These are phyloP conservation scores for Malurus cyaneus DNA, from an alignment of 2,113 vertebrate species.

Conservation along the genomic window DNA sequence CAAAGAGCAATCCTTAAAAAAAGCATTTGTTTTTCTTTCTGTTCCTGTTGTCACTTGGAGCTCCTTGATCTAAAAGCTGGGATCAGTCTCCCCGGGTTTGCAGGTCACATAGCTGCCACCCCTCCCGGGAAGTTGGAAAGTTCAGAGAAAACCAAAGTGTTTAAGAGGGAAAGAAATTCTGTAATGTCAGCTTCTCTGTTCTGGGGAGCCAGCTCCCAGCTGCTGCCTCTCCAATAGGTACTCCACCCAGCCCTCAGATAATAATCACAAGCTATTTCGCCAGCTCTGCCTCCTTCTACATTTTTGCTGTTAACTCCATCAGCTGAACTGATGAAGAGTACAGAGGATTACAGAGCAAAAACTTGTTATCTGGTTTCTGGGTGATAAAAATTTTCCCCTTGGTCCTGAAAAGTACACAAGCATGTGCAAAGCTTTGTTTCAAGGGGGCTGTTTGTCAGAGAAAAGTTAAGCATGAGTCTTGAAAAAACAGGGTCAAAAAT, in stretches of 20 bases:
- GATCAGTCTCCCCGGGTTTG: background rate
- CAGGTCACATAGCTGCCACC: background rate
- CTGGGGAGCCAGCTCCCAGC: background rate
- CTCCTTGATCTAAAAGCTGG: constrained; percentile 5
- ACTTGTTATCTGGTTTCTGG: background rate
- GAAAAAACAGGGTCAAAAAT: background rate
- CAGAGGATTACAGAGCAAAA: background rate
- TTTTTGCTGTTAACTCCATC: constrained; percentile 66
- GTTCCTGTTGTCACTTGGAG: background rate
- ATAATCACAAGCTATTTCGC: constrained; percentile 51
- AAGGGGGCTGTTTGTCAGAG: background rate
- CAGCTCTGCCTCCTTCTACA: constrained; percentile 46
- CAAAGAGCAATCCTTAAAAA: constrained; percentile 15
- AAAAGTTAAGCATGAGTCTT: background rate
- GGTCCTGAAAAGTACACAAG: background rate
- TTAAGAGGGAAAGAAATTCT: background rate
- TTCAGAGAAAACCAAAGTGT: constrained; percentile 30
- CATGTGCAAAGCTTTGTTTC: background rate
- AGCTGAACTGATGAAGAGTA: background rate
- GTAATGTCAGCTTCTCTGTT: constrained; percentile 51
- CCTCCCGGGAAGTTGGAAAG: background rate
- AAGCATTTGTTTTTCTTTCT: constrained; percentile 15
- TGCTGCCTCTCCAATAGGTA: constrained; percentile 55
- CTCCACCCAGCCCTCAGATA: constrained; percentile 68
- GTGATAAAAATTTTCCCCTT: background rate